A percentile compares a stretch with the other conserved stretches of the same genome.
Evolutionary conservation across 35 echinoderm and acorn worm genomes (phyloP).

Genomic region (Lytechinus variegatus): DNA sequence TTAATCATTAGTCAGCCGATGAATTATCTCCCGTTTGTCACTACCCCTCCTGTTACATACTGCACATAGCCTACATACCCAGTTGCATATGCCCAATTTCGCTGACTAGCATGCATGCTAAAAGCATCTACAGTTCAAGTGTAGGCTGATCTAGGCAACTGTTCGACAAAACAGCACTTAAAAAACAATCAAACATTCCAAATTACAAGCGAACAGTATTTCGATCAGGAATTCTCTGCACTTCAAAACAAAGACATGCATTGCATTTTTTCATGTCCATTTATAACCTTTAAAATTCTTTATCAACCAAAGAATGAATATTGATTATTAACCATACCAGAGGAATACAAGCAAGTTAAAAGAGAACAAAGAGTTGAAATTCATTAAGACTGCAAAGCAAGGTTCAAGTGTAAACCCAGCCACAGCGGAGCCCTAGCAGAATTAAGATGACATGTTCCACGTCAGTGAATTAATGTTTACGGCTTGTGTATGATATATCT

Average conservation of each 20-base stretch:
- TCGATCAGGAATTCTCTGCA: neutral
- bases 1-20: neutral
- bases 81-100: neutral
- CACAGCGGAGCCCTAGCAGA: neutral
- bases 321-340: too few species aligned
- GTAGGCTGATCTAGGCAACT: neutral
- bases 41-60: neutral
- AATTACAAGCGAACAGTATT: neutral
- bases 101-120: neutral
- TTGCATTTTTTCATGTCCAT: neutral
- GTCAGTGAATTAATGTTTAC: slow-evolving; percentile 12
- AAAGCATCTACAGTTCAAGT: neutral
- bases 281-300: too few species aligned
- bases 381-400: neutral
- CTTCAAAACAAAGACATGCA: neutral
- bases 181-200: neutral
- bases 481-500: slow-evolving; percentile 5
- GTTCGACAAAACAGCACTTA: neutral
- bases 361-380: neutral
- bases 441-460: slow-evolving; percentile 2
- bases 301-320: too few species aligned
- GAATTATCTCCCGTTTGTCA: neutral
- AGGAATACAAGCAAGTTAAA: neutral
- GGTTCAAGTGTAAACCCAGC: neutral
- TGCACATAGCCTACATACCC: slow-evolving; percentile 1